Evolutionary conservation across 2,888 invertebrate genomes (phyloP), one percentile per base, ranked within the genome.

Genomic region (Apodemia zela): DNA sequence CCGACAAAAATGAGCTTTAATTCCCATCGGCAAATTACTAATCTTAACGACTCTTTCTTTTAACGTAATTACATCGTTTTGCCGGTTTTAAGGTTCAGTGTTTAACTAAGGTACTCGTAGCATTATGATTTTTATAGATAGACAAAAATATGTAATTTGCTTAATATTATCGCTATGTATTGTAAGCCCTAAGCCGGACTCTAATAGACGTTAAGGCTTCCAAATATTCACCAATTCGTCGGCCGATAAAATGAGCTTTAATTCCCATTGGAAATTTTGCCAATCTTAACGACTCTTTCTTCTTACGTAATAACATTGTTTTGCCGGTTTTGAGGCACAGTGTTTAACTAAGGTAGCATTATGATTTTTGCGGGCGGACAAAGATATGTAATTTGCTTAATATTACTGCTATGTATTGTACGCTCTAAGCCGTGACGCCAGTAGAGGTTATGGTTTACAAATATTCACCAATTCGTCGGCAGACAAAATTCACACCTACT

Each of bases 241-340:
- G 29, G 3, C 5, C 5, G 5, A 29, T 0, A 29, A 29, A 5
- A 29, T 29, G 21, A 21, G 21, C 21, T 21, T 1, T 21, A 21
- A 21, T 21, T 21, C 21, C 21, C 21, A 21, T 21, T 21, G 21
- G 21, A 1, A 21, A 21, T n/a, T 1, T 21, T 1, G 21, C 21
- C 21, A 21, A 21, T 21, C 2, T 21, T 21, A 21, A 2, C 2
- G 21, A 21, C 21, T 21, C 21, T 21, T 21, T 2, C 89, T 90
- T 88, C 89, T 82, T 89, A 80, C 82, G 83, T 89, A 87, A 90
- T 90, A 87, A 87, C 85, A 79, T 82, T 76, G 57, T 54, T 18
- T 18, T 57, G 57, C 51, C 45, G 29, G 21, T 18, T 62, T 62
- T 63, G 45, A 25, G 57, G 57, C 57, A 57, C 57, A 17, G 17